These are phyloP conservation scores for Semnornis frantzii DNA, from an alignment of 2,113 vertebrate genomes.

Conservation along the genomic window DNA sequence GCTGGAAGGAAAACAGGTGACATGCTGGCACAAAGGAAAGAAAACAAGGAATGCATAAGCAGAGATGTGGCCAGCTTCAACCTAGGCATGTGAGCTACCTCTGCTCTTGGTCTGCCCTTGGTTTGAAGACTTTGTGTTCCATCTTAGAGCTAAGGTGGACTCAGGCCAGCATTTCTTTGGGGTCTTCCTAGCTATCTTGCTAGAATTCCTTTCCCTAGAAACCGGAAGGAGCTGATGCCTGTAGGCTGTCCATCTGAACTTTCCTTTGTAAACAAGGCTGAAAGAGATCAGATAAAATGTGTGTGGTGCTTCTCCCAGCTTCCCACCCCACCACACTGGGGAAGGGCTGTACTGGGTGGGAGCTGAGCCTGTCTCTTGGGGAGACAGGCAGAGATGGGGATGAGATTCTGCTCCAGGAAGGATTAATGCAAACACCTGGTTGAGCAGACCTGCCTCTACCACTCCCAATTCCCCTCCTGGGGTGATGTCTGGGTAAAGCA, in stretches of 20 bases:
- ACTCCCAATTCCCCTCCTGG: not conserved
- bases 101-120: not conserved
- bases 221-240: not conserved
- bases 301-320: not conserved
- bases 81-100: not conserved
- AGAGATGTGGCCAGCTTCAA: not conserved
- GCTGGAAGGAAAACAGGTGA: not conserved
- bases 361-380: not conserved
- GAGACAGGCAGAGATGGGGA: not conserved
- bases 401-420: not conserved
- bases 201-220: not conserved
- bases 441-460: accelerated
- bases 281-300: not conserved
- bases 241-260: not conserved
- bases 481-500: not conserved
- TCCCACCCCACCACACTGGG: accelerated
- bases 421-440: not conserved
- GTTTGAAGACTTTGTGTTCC: not conserved
- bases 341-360: accelerated
- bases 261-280: not conserved
- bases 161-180: not conserved
- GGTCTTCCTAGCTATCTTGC: not conserved
- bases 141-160: not conserved
- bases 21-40: not conserved
- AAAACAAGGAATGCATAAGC: not conserved